Base-by-base conservation (phyloP, 2,888 invertebrate species). In the Heliconius ismenius region DNA sequence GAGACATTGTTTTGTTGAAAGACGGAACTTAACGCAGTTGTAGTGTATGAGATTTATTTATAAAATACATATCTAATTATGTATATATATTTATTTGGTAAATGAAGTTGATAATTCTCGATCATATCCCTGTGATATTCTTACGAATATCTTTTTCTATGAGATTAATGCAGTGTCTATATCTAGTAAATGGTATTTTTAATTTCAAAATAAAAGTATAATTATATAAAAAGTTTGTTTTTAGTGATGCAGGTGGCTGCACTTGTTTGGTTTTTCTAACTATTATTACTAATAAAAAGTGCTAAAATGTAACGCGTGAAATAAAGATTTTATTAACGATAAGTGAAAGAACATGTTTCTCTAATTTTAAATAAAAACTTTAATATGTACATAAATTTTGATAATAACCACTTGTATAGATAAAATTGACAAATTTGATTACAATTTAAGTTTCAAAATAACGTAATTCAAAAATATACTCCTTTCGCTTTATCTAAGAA, bases 391-490 rank as follows among this genome's bases (percentile, higher is more conserved):
- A 36, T 65, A 65, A 65, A 36, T 65, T n/a, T 11, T 36, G n/a
- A 21, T 36, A 65, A 36, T 36, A 36, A n/a, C 65, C n/a, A 65
- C 11, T 65, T n/a, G 36, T 36, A n/a, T 11, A 65, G 65, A 65
- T 65, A 36, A 65, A 36, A 65, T 36, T 65, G n/a, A 65, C 65
- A 65, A 65, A 65, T 65, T 65, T 65, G 36, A 21, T 65, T 36
- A 36, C 10, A 65, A n/a, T 65, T 65, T 36, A 36, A 21, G 36
- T 65, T 64, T 36, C n/a, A 4, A 65, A n/a, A 64, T 21, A 21
- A 21, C 64, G n/a, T 64, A 32, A 64, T 13, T 64, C 4, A 32
- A 21, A 32, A 36, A 36, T 36, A 65, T 1, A n/a, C 13, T 13
- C n/a, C 7, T 18, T 64, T 28, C 9, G 21, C 4, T 21, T 28